Percentiles rank a stretch among this genome's conserved stretches.
Conservation (phyloP, 2,797 vertebrate species). For the Chromobotia macracanthus region DNA sequence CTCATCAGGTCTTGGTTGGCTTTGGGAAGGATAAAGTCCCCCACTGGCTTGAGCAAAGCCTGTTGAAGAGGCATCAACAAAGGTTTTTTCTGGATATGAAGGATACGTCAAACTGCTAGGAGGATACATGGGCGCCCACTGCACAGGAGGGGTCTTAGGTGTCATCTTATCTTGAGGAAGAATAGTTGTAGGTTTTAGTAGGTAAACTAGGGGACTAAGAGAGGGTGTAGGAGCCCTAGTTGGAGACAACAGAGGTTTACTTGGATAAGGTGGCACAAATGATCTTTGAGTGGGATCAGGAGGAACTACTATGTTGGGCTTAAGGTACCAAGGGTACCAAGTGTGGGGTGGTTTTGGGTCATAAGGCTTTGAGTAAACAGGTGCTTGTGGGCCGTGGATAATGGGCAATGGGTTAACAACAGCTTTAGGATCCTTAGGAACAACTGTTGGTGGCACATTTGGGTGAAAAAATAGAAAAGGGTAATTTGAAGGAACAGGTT, state of each 20-base stretch:
- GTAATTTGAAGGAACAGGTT: background rate
- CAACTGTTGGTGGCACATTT: background rate
- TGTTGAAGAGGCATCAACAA: background rate
- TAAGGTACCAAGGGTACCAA: constrained; percentile 18
- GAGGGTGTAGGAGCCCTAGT: background rate
- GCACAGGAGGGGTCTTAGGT: background rate
- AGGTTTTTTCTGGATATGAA: constrained; percentile 11
- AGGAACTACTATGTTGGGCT: background rate
- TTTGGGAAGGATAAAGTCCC: background rate
- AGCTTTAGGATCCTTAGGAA: background rate
- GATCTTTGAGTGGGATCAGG: background rate
- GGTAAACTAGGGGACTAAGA: background rate
- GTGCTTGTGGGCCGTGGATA: background rate
- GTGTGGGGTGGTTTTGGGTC: background rate
- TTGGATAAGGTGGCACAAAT: too few species aligned
- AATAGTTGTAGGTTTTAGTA: background rate
- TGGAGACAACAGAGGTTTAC: too few species aligned
- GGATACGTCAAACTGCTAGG: constrained; percentile 1
- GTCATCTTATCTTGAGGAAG: background rate
- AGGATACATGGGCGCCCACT: constrained; percentile 3
- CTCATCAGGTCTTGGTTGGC: background rate
- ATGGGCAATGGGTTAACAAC: background rate
- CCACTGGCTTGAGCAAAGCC: background rate
- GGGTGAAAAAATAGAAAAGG: background rate
- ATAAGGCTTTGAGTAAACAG: background rate